Conservation (phyloP, 1,140 invertebrate genomes). For the Heliconius eleuchia region DNA sequence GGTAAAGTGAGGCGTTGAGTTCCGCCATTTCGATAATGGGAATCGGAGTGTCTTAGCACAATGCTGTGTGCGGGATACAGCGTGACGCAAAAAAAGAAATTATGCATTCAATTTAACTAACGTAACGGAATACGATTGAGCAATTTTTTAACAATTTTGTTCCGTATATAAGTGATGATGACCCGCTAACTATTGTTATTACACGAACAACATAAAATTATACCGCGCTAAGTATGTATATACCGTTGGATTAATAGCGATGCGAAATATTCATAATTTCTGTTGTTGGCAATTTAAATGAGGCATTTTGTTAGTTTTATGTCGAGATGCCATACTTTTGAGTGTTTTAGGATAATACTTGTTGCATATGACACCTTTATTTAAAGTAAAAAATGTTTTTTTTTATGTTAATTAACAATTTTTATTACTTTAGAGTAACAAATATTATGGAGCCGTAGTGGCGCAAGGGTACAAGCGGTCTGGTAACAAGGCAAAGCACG, state of each 20-base stretch:
- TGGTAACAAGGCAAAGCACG: too few species aligned
- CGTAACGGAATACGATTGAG: background rate
- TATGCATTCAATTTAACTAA: background rate
- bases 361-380: background rate
- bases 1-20: too few species aligned
- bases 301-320: conserved; percentile 48
- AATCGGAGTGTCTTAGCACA: too few species aligned
- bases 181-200: conserved; percentile 20
- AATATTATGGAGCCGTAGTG: too few species aligned
- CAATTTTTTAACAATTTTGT: background rate
- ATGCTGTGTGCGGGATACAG: too few species aligned
- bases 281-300: conserved; percentile 59
- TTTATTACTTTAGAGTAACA: too few species aligned
- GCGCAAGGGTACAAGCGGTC: too few species aligned
- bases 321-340: conserved; percentile 35
- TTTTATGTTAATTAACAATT: background rate
- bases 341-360: background rate
- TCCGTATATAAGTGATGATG: conserved; percentile 1
- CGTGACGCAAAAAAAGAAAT: background rate
- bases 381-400: background rate
- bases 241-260: conserved; percentile 46
- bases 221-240: conserved; percentile 14
- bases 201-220: conserved; percentile 15
- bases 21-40: too few species aligned
- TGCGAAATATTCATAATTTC: conserved; percentile 59